Evolutionary conservation across 2,888 invertebrate species (phyloP), one percentile per base, ranked within the genome.

Genomic region (Esperia sulphurella): DNA sequence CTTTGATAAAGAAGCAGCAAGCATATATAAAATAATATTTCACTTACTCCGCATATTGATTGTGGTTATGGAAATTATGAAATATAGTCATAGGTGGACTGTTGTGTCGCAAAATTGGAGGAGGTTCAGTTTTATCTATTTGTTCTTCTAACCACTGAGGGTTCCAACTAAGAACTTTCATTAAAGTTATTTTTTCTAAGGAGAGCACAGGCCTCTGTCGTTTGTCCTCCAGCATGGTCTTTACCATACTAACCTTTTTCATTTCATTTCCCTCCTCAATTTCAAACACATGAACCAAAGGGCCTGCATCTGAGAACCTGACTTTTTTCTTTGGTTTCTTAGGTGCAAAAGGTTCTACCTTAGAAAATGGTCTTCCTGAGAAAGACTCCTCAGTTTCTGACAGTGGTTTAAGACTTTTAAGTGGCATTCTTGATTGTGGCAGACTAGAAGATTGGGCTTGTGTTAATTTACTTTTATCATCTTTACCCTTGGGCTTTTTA

Each of bases 91-190:
- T 68, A 1, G 93, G 77, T 4, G 83, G 68, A 40, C 85, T 82
- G 42, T 74, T 71, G 28, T 88, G 84, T 0, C 87, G 87, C 41
- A 91, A 72, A 28, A 92, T 90, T 6, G 92, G 91, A 1, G 93
- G 92, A 44, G 91, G 90, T 1, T 86, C 81, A 48, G 82, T 80
- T 9, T 78, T 71, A 42, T 71, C 71, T 14, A 78, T 68, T 64
- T 92, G 91, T 57, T 92, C 91, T 49, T 90, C 75, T 2, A 95
- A 67, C 94, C 94, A 95, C 28, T 89, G 82, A 8, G 93, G 92
- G 61, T 92, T 92, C 95, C 94, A 95, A 14, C 79, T 61, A 5
- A 94, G 80, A 54, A 94, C 91, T 53, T 90, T 87, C 53, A 89
- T 77, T 28, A 93, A 71, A 9, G 92, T 90, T 40, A 90, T 77